Conservation (phyloP, 2,797 vertebrate genomes). For the Cuculus canorus region DNA sequence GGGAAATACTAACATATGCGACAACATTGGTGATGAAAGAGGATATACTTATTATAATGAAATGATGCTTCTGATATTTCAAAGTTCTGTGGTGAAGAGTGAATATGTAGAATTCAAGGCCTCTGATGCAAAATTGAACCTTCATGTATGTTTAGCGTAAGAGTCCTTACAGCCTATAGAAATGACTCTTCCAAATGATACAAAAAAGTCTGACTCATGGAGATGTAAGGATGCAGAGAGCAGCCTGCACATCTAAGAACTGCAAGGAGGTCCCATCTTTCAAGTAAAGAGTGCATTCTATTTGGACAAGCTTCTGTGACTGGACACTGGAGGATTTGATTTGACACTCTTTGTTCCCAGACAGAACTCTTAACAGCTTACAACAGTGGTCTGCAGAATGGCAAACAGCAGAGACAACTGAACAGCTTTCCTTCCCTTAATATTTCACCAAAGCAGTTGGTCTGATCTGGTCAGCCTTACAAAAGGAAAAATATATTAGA, state of each 20-base stretch:
- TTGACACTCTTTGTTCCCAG: not conserved
- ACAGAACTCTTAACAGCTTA: not conserved
- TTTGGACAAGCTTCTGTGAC: not conserved
- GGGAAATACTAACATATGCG: not conserved
- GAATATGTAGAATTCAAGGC: not conserved
- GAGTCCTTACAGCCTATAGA: not conserved
- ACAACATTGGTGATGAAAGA: not conserved
- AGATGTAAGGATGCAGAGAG: not conserved
- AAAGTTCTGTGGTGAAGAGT: not conserved
- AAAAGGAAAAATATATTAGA: not conserved
- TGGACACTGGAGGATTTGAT: not conserved
- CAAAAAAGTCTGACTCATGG: not conserved
- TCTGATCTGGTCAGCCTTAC: not conserved
- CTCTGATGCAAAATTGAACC: not conserved
- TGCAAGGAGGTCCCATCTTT: not conserved
- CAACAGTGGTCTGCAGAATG: not conserved
- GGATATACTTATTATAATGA: not conserved
- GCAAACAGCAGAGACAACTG: not conserved
- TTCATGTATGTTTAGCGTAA: not conserved
- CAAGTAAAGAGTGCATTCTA: not conserved
- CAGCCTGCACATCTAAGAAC: not conserved
- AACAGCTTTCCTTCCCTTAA: not conserved
- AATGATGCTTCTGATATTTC: not conserved
- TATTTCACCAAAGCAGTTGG: not conserved
- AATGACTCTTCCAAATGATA: not conserved